Conservation (phyloP, 2,797 vertebrate genomes). For the Cirrhinus molitorella region DNA sequence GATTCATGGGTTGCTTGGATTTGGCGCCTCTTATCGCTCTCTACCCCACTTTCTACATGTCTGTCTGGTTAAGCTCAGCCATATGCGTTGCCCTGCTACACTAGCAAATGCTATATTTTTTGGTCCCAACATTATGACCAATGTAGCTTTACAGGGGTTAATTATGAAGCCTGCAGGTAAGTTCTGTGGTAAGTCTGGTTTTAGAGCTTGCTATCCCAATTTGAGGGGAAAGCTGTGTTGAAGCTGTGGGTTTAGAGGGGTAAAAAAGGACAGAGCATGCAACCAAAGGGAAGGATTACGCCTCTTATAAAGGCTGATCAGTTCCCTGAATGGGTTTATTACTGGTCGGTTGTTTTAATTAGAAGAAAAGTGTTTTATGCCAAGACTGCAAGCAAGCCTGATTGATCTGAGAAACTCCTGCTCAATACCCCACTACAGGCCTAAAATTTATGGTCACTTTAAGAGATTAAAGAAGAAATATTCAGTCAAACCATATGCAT, state of each 20-base stretch:
- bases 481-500: slow-evolving; percentile 18
- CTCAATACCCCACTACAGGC: background rate
- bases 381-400: slow-evolving; percentile 76
- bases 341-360: slow-evolving; percentile 69
- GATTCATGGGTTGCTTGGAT: slow-evolving; percentile 57
- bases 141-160: slow-evolving; percentile 54
- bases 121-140: slow-evolving; percentile 66
- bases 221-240: slow-evolving; percentile 40
- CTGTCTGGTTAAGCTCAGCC: slow-evolving; percentile 53
- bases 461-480: slow-evolving; percentile 46
- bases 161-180: slow-evolving; percentile 71
- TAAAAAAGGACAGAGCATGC: slow-evolving; percentile 73
- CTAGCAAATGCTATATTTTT: slow-evolving; percentile 74
- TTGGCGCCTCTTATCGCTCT: slow-evolving; percentile 50
- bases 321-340: slow-evolving; percentile 66
- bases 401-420: slow-evolving; percentile 35
- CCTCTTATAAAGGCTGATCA: slow-evolving; percentile 63
- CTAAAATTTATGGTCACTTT: slow-evolving; percentile 48
- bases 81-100: slow-evolving; percentile 51
- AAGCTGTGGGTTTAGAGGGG: slow-evolving; percentile 37
- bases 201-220: slow-evolving; percentile 47
- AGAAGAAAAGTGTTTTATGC: slow-evolving; percentile 68
- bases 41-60: slow-evolving; percentile 60
- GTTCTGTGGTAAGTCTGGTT: slow-evolving; percentile 75
- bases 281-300: slow-evolving; percentile 64